Conservation (phyloP, 2,797 vertebrate species). For the Ceryle rudis region DNA sequence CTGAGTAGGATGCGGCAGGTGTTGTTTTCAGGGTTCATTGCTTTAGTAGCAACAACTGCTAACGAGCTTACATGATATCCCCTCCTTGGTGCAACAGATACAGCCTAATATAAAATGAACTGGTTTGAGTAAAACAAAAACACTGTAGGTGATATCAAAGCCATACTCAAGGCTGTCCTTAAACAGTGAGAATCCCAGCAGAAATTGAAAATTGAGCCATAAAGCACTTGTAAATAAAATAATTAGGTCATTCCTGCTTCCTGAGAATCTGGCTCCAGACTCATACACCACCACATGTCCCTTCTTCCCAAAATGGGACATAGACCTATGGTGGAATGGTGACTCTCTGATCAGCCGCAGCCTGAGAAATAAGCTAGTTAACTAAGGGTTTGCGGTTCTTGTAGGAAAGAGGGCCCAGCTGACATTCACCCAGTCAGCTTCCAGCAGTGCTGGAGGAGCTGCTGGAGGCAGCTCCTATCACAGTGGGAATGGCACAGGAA, state of each 20-base stretch:
- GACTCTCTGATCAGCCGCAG: neutral
- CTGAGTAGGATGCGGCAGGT: slow-evolving; percentile 11
- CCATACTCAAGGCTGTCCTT: neutral
- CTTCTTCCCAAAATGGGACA: neutral
- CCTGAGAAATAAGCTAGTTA: neutral
- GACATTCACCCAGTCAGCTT: neutral
- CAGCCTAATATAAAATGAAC: neutral
- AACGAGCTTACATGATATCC: neutral
- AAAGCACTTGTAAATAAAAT: neutral
- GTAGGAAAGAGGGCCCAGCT: neutral
- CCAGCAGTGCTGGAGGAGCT: neutral
- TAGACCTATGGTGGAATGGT: neutral
- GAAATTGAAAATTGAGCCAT: neutral
- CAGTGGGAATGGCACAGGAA: neutral
- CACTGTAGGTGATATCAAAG: neutral
- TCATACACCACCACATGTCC: neutral
- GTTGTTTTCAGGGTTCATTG: slow-evolving; percentile 1
- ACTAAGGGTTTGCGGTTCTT: neutral
- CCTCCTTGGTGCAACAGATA: neutral
- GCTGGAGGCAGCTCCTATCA: neutral
- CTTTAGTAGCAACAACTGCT: neutral
- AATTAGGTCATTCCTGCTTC: neutral
- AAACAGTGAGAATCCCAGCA: neutral
- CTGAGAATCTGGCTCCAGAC: neutral
- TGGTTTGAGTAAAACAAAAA: neutral